These are phyloP conservation scores for Marisa cornuarietis DNA, from an alignment of 1,140 invertebrate genomes.

Conservation along the genomic window DNA sequence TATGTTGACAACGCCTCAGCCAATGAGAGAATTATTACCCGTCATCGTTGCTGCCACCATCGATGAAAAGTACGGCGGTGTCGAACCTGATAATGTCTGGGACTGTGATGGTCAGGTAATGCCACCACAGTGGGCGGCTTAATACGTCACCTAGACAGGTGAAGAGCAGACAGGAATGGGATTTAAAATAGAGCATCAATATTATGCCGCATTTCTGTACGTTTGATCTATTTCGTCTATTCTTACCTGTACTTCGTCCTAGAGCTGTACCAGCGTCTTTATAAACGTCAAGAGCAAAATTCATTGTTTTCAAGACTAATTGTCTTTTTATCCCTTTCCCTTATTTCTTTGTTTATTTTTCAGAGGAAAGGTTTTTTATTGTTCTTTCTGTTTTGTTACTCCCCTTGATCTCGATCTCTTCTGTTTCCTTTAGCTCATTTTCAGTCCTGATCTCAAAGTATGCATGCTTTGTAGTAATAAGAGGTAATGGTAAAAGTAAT, in stretches of 20 bases:
- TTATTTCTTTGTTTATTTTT: not conserved
- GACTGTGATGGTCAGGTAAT: conserved; percentile 51
- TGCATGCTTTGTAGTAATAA: no score
- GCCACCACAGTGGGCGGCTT: conserved; percentile 57
- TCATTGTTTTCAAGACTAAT: not conserved
- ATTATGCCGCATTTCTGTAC: no score
- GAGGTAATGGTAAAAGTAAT: no score
- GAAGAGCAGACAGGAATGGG: not conserved
- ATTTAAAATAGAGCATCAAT: not conserved
- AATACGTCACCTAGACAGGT: not conserved
- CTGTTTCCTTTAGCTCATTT: no score
- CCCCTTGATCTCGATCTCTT: no score
- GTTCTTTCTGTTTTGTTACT: no score
- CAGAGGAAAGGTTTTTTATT: no score
- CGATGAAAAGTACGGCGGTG: conserved; percentile 53
- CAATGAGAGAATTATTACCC: conserved; percentile 21
- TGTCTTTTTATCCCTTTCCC: not conserved
- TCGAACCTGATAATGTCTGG: conserved; percentile 46
- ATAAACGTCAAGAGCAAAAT: not conserved
- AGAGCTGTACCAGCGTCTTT: no score
- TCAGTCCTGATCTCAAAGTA: no score
- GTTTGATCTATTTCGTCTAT: no score
- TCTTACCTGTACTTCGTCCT: no score
- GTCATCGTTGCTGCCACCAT: conserved; percentile 51
- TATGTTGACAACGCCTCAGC: no score